Conservation (phyloP, 2,888 invertebrate species). For the Diarsia dahlii region DNA sequence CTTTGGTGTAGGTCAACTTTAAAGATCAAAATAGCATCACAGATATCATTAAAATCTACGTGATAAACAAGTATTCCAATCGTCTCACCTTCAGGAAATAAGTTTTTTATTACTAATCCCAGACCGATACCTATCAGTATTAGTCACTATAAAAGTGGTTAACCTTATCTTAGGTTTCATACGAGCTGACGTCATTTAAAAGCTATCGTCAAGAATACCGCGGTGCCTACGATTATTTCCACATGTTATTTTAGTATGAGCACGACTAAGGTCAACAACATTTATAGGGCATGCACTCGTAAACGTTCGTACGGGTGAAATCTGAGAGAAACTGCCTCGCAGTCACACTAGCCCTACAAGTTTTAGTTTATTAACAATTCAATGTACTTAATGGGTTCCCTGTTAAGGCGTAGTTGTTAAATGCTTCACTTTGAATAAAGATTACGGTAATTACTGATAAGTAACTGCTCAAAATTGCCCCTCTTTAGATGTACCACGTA, state of each 20-base stretch:
- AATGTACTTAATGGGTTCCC: conserved; percentile 48
- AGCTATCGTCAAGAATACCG: conserved; percentile 53
- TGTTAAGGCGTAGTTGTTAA: conserved; percentile 41
- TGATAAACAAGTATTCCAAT: conserved; percentile 1
- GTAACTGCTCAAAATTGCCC: conserved; percentile 43
- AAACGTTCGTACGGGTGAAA: conserved; percentile 62
- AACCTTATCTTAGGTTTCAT: conserved; percentile 66
- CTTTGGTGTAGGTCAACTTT: conserved; percentile 20
- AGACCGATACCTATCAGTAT: conserved; percentile 53
- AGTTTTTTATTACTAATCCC: conserved; percentile 33
- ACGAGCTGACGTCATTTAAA: conserved; percentile 62
- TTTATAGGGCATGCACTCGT: conserved; percentile 65
- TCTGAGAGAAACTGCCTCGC: conserved; percentile 65
- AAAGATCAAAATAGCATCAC: conserved; percentile 5
- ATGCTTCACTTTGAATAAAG: conserved; percentile 60
- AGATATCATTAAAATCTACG: conserved; percentile 10
- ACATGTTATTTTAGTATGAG: conserved; percentile 62
- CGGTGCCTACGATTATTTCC: conserved; percentile 53
- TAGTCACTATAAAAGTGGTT: conserved; percentile 69
- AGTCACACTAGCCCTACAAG: conserved; percentile 56
- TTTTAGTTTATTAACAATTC: conserved; percentile 66
- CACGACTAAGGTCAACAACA: conserved; percentile 67
- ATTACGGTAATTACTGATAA: conserved; percentile 59
- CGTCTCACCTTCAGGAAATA: conserved; percentile 27
- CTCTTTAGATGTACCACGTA: conserved; percentile 55